Conservation (phyloP, 2,888 invertebrate genomes). For the Dexiosoma caninum region DNA sequence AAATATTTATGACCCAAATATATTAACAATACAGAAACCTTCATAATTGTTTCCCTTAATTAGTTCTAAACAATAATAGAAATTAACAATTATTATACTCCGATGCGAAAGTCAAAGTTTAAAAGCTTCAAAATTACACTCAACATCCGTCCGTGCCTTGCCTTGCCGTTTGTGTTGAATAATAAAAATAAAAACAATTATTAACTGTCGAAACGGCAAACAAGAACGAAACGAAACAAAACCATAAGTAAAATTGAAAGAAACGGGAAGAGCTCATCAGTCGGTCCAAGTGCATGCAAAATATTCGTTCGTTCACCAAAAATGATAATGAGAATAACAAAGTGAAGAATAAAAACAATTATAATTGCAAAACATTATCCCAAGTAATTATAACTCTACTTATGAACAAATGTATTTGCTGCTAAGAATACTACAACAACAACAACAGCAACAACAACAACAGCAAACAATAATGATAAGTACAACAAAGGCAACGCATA, state of each 20-base stretch:
- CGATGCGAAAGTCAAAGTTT: slow-evolving; percentile 51
- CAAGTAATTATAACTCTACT: slow-evolving; percentile 32
- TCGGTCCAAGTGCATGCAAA: slow-evolving; percentile 6
- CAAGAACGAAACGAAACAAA: not conserved
- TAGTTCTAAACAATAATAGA: slow-evolving; percentile 29
- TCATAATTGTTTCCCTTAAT: slow-evolving; percentile 11
- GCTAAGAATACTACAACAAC: too few relatives aligned
- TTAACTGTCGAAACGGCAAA: slow-evolving; percentile 32
- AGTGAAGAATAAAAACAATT: slow-evolving; percentile 31
- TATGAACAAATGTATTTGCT: not conserved
- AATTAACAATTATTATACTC: slow-evolving; percentile 46
- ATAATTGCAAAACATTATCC: slow-evolving; percentile 46
- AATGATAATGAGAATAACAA: slow-evolving; percentile 17
- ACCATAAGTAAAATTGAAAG: too few relatives aligned
- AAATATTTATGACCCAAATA: slow-evolving; percentile 6
- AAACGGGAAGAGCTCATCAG: not conserved
- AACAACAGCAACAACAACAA: slow-evolving; percentile 10
- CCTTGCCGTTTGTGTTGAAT: not conserved
- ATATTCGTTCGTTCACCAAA: not conserved
- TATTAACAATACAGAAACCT: not conserved
- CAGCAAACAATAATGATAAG: not conserved
- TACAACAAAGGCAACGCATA: not conserved
- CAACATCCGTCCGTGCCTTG: slow-evolving; percentile 49
- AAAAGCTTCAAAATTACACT: slow-evolving; percentile 47
- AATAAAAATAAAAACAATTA: slow-evolving; percentile 36